Evolutionary conservation across 2,888 invertebrate genomes (phyloP).

Genomic region (Poecilobothrus nobilitatus): DNA sequence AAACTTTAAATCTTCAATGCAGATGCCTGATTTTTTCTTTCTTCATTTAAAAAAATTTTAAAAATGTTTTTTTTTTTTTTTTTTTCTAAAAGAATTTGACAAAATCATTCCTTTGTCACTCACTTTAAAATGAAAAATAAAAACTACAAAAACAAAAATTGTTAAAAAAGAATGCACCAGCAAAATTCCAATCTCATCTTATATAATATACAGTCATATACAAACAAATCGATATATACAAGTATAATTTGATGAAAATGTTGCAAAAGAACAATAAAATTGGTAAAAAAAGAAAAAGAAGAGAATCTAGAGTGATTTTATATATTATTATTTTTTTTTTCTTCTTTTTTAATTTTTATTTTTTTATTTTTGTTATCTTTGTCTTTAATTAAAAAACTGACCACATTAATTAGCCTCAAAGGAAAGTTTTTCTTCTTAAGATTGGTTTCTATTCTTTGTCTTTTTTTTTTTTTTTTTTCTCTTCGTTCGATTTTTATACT

Average conservation of each 20-base stretch:
- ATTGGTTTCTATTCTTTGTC: no score
- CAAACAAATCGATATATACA: not conserved
- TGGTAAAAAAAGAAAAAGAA: not conserved
- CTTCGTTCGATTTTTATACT: no score
- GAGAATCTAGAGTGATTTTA: not conserved
- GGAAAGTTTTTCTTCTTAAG: conserved; percentile 12
- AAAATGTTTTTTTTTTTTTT: no score
- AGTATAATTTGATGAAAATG: not conserved
- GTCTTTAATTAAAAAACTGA: conserved; percentile 13
- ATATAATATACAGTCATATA: no score
- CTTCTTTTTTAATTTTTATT: not conserved
- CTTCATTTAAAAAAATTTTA: no score
- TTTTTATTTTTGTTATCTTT: not conserved
- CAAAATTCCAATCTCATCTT: no score
- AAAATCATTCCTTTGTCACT: not conserved
- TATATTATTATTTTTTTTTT: not conserved
- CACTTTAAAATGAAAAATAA: not conserved
- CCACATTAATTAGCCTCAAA: conserved; percentile 13
- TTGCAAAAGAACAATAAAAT: not conserved
- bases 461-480: no score
- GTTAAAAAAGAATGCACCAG: no score
- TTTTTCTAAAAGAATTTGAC: no score
- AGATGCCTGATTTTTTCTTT: no score
- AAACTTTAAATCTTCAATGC: no score
- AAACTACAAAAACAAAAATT: no score